Evolutionary conservation across 2,113 vertebrate genomes (phyloP).

Genomic region (Alligator sinensis): DNA sequence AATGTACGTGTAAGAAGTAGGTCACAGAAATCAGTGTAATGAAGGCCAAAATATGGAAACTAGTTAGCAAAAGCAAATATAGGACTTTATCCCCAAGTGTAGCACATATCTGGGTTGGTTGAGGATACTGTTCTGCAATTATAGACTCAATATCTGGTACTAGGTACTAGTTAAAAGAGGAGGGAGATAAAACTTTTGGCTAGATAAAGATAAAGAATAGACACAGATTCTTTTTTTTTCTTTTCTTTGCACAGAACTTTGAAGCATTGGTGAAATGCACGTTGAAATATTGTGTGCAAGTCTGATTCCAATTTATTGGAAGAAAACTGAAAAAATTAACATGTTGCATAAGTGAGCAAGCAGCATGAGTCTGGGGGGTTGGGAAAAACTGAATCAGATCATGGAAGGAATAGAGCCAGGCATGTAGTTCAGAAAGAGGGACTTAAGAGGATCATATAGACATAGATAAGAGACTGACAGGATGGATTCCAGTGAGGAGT

Average conservation of each 20-base stretch:
- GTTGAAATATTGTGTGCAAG: slow-evolving; percentile 51
- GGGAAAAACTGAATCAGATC: slow-evolving; percentile 82
- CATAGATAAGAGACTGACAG: slow-evolving; percentile 55
- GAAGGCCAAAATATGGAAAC: not conserved
- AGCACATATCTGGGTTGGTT: not conserved
- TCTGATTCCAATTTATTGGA: slow-evolving; percentile 74
- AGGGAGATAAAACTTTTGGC: not conserved
- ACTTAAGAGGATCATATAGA: slow-evolving; percentile 54
- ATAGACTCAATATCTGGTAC: not conserved
- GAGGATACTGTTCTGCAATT: not conserved
- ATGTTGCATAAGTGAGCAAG: slow-evolving; percentile 81
- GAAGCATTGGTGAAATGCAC: slow-evolving; percentile 45
- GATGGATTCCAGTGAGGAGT: not conserved
- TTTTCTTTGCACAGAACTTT: not conserved
- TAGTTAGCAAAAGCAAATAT: not conserved
- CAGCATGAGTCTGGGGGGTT: slow-evolving; percentile 84
- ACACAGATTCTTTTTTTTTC: not conserved
- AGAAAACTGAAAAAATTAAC: slow-evolving; percentile 81
- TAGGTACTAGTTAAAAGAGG: not conserved
- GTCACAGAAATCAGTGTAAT: not conserved
- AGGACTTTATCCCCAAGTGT: not conserved
- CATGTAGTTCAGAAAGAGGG: slow-evolving; percentile 52
- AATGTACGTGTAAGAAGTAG: not conserved
- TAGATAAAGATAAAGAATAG: not conserved
- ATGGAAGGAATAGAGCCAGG: slow-evolving; percentile 61